Base-by-base conservation (phyloP, 37 sponge, comb jelly and placozoan genomes). In the Crambe crambe region DNA sequence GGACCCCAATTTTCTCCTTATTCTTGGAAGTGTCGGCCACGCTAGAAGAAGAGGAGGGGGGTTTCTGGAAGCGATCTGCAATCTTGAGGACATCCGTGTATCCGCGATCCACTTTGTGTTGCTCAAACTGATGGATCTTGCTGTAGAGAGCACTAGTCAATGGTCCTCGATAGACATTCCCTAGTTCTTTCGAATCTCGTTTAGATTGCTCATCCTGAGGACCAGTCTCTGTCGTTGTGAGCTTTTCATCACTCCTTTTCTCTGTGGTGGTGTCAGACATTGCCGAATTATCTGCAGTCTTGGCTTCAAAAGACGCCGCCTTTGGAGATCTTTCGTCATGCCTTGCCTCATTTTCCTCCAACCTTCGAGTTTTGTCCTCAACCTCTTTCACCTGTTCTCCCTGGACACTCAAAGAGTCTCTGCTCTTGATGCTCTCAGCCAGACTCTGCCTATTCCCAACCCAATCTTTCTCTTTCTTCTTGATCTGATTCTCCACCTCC, bases 1-100 rank as follows among this genome's bases (percentile, higher is more conserved):
- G 2, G 5, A 15, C 18, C 20, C n/a, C 25, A 2, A 37, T 35
- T 23, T 26, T 26, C 51, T 37, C 21, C 47, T 25, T 74, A 4
- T 38, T 58, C 15, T 22, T 56, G 9, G 21, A 38, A 63, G 43
- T 21, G 42, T 38, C 6, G 23, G 56, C 56, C 5, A 4, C 56
- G 5, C 17, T 26, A 44, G 17, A 10, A 43, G 56, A 9, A 26
- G 4, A 9, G 38, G 54, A 51, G 20, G 21, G 17, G 10, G 5
- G 15, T 0, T 47, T 69, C 47, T 54, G 68, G 17, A 79, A 21
- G 5, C 25, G 72, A 44, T 2, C 59, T 20, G 58, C 54, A 35
- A 70, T 12, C 47, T 72, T 81, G 42, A 73, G 36, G 42, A 76
- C 85, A 15, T 84, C 85, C 1, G 70, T 32, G 58, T 27, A 51